phyloP scores from a whole-genome alignment of 1,140 invertebrate species.

The Drosophila triauraria region DNA sequence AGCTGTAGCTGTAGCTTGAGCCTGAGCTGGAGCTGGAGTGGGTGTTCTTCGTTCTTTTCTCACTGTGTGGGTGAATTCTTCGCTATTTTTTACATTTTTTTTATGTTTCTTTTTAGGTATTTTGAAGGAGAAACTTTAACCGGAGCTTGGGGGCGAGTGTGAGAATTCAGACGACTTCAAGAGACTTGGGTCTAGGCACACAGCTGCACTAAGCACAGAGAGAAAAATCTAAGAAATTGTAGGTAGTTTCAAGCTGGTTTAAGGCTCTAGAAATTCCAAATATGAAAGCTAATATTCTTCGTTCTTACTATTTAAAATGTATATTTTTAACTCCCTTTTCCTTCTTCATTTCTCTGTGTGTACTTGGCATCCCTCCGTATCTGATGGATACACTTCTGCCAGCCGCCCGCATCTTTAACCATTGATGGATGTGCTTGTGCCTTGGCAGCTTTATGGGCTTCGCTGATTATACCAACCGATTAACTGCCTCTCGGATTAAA shows the following conservation, averaged over 20 bases:
- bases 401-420: conserved; percentile 24
- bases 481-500: conserved; percentile 31
- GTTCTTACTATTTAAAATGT: too few relatives aligned
- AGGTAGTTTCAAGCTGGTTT: background rate
- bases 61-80: conserved; percentile 35
- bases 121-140: conserved; percentile 22
- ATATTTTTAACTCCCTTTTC: background rate
- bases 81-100: conserved; percentile 1
- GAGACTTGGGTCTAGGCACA: conserved; percentile 22
- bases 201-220: background rate
- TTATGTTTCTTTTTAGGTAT: background rate
- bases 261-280: background rate
- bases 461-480: conserved; percentile 21
- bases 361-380: conserved; percentile 4
- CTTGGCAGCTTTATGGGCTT: conserved; percentile 32
- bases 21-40: conserved; percentile 18
- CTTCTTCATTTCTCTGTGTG: background rate
- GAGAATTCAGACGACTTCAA: conserved; percentile 28
- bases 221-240: background rate
- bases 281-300: background rate
- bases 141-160: conserved; percentile 32
- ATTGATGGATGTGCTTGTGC: conserved; percentile 38
- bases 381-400: conserved; percentile 34
- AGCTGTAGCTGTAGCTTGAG: background rate
- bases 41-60: conserved; percentile 27